Evolutionary conservation across 2,797 vertebrate species (phyloP), one percentile per base, ranked within the genome.

Genomic region (Podarcis lilfordi): DNA sequence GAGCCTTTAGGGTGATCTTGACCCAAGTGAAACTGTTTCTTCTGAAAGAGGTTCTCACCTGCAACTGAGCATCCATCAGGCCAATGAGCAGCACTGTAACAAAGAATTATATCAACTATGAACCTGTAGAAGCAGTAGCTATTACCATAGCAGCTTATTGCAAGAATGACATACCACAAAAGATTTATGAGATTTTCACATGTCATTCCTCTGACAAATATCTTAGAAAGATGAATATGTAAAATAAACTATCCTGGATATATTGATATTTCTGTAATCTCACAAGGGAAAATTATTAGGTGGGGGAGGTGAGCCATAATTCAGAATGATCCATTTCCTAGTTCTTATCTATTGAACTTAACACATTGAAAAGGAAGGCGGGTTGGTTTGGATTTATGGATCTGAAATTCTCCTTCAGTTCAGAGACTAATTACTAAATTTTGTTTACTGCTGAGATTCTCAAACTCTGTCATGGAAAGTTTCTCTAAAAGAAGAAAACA

Each of bases 241-340:
- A 79, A 66, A 35, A 78, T 74, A 37, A 84, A 83, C 5, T 21
- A 86, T 11, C 27, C 1, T 72, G 45, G 43, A 13, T 61, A 29
- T 69, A 78, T 72, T 74, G 68, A 78, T 72, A 59, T 79, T 66
- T 81, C 59, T 84, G 37, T 74, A 64, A 37, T 74, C 68, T 90
- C 68, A 72, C 50, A 79, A 37, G 68, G 19, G 37, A 84, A 66
- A 83, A 66, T 64, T 66, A 66, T 90, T n/a, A 3, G 59, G 23
- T 40, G 32, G 19, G 68, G 74, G 55, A 13, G 72, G 5, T 17
- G 55, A 74, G 32, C 37, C 37, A 86, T 82, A 50, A 84, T 64
- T 80, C 81, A 84, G 50, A 72, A 84, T 43, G 32, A 85, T 68
- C 4, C 27, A 74, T 84, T 78, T 84, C 29, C 81, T 40, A 23